Conservation (phyloP, 2,888 invertebrate species). For the Apodemia hepburni region DNA sequence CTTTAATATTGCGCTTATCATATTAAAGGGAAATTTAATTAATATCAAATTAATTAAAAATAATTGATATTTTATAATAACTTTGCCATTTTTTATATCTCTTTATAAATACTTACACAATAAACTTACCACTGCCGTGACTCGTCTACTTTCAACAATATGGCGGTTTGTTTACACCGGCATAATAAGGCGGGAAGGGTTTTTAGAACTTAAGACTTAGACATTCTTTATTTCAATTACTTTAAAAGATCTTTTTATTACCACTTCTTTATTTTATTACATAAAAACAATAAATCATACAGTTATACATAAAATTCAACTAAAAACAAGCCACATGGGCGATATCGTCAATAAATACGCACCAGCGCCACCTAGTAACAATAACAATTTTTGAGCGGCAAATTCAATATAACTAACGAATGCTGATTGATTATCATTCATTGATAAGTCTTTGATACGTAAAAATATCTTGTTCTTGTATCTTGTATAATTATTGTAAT, state of each 20-base stretch:
- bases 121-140: conserved; percentile 49
- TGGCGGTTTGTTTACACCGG: conserved; percentile 81
- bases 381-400: conserved; percentile 42
- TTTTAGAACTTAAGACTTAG: conserved; percentile 34
- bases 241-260: conserved; percentile 6
- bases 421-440: too few species aligned
- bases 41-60: too few species aligned
- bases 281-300: conserved; percentile 41
- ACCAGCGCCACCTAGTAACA: conserved; percentile 51
- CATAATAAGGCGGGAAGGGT: conserved; percentile 74
- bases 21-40: too few species aligned
- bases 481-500: too few species aligned
- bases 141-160: conserved; percentile 64
- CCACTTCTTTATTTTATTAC: conserved; percentile 25
- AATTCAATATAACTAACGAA: conserved; percentile 11
- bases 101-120: conserved; percentile 35
- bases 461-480: too few species aligned
- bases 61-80: too few species aligned
- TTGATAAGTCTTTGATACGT: background rate
- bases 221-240: conserved; percentile 17
- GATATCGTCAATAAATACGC: conserved; percentile 50
- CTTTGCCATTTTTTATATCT: conserved; percentile 1
- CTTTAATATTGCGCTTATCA: too few species aligned
- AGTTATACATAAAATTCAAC: conserved; percentile 36
- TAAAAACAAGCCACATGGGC: conserved; percentile 57